Evolutionary conservation across 2,113 vertebrate species (phyloP).

Genomic region (Ascaphus truei): DNA sequence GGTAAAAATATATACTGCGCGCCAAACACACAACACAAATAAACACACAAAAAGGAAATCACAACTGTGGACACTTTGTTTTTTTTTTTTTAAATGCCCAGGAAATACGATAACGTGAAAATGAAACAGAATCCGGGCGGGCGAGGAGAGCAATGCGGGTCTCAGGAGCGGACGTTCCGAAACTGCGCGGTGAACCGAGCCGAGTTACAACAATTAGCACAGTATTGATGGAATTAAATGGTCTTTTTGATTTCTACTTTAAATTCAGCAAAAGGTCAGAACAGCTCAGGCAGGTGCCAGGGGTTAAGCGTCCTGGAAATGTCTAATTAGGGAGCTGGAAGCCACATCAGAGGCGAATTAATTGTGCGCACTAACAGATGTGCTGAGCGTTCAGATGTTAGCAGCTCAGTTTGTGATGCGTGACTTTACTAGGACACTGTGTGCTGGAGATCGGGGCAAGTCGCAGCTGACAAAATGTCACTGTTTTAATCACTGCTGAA

Average conservation of each 20-base stretch:
- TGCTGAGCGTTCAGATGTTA: not conserved
- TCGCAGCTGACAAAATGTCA: not conserved
- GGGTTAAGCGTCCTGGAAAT: not conserved
- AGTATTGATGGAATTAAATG: not conserved
- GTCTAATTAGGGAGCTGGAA: not conserved
- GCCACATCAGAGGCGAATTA: not conserved
- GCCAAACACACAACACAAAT: no score
- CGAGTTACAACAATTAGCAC: slow-evolving; percentile 21
- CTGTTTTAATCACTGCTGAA: not conserved
- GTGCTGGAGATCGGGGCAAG: not conserved
- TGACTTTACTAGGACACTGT: not conserved
- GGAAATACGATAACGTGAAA: no score
- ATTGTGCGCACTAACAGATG: not conserved
- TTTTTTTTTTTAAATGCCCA: no score
- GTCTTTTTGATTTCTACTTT: not conserved
- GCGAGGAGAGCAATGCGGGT: not conserved
- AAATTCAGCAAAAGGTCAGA: not conserved
- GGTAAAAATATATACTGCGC: no score
- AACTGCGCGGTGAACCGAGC: not conserved
- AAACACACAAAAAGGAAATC: no score
- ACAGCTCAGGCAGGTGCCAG: not conserved
- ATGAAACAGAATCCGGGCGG: no score
- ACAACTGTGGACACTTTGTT: no score
- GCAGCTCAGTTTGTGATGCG: not conserved
- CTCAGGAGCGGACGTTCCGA: not conserved